Evolutionary conservation across 2,888 invertebrate genomes (phyloP).

Genomic region (Lasioglossum pauxillum): DNA sequence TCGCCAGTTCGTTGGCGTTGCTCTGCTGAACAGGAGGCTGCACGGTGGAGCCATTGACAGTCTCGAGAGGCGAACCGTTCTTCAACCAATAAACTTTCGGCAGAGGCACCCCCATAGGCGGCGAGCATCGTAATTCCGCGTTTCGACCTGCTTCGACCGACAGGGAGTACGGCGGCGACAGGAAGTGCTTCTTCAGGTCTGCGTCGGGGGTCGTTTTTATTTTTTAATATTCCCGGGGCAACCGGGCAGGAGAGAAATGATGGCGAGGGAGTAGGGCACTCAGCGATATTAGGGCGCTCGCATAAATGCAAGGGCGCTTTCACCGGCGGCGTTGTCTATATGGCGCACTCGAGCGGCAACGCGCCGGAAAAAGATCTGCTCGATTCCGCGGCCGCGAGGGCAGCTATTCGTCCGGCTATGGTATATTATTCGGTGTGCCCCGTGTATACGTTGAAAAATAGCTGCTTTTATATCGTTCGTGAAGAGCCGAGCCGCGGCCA

Average conservation of each 20-base stretch:
- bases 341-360: conserved; percentile 33
- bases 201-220: conserved; percentile 64
- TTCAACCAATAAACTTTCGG: conserved; percentile 94
- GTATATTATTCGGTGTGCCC: conserved; percentile 62
- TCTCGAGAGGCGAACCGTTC: conserved; percentile 90
- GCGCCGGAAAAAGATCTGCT: conserved; percentile 67
- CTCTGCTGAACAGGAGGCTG: conserved; percentile 53
- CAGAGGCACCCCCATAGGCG: conserved; percentile 93
- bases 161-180: conserved; percentile 91
- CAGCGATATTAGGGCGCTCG: conserved; percentile 78
- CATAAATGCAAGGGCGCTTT: conserved; percentile 75
- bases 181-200: conserved; percentile 95
- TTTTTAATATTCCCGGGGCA: conserved; percentile 63
- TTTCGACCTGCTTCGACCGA: conserved; percentile 92
- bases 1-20: conserved; percentile 75
- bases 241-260: conserved; percentile 19
- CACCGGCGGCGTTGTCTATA: conserved; percentile 62
- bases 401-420: conserved; percentile 62
- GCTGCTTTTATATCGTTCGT: conserved; percentile 63
- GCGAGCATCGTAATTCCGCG: conserved; percentile 93
- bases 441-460: conserved; percentile 56
- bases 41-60: conserved; percentile 85
- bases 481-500: conserved; percentile 28
- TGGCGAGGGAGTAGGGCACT: conserved; percentile 70
- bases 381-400: conserved; percentile 52